Percentiles rank a stretch among this genome's conserved stretches.
Conservation (phyloP, 1,140 invertebrate species). For the Atta cephalotes region DNA sequence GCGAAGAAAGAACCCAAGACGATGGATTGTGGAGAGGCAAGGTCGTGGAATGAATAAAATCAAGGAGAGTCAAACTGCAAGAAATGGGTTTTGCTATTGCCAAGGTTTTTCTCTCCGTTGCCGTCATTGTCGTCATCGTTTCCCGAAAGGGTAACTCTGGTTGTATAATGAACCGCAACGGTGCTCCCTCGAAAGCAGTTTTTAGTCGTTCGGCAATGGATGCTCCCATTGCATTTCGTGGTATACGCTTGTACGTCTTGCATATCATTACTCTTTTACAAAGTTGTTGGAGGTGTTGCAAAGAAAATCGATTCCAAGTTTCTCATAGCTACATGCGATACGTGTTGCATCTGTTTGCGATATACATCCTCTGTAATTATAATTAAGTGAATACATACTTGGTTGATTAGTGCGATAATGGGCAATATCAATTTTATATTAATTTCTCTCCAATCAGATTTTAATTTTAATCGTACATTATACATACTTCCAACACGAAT, state of each 20-base stretch:
- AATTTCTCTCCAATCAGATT: slow-evolving; percentile 24
- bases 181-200: slow-evolving; percentile 8
- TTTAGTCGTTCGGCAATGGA: slow-evolving; percentile 25
- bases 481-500: neutral
- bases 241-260: slow-evolving; percentile 10
- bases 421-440: neutral
- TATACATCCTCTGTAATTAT: neutral
- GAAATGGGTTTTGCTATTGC: slow-evolving; percentile 45
- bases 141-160: slow-evolving; percentile 6
- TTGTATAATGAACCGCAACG: slow-evolving; percentile 49
- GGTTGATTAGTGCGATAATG: neutral
- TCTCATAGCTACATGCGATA: neutral
- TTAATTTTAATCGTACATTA: neutral
- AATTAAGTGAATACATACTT: neutral
- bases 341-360: neutral
- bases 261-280: neutral
- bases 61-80: slow-evolving; percentile 16
- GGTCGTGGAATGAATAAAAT: slow-evolving; percentile 61
- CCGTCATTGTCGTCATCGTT: slow-evolving; percentile 10
- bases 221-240: neutral
- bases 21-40: slow-evolving; percentile 55
- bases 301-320: neutral
- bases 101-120: slow-evolving; percentile 9
- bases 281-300: neutral
- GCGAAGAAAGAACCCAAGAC: slow-evolving; percentile 30